Base-by-base conservation (phyloP, 1,140 invertebrate genomes). In the Cotesia glomerata region DNA sequence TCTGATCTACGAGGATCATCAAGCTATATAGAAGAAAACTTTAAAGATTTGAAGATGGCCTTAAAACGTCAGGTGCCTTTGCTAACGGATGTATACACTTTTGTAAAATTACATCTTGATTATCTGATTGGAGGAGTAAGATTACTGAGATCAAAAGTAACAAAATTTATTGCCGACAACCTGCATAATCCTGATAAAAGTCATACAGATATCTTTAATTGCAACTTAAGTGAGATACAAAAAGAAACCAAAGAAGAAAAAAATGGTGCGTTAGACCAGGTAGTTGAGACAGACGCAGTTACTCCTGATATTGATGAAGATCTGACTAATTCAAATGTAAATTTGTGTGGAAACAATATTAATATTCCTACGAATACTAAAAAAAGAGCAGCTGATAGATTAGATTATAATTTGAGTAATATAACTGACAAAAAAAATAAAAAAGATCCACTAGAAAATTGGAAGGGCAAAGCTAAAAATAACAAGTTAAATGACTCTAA, bases 371-470 rank as follows among this genome's bases (percentile, higher is more conserved):
- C 5, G 0, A n/a, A 54, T n/a, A 18, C 8, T 3, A 54, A 3
- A n/a, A 54, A 54, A 54, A 54, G 16, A 5, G 52, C 5, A 13
- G 13, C 52, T 18, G 16, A 54, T 54, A 54, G n/a, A 13, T 13
- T 54, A 4, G 13, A 54, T 54, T 54, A 18, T 54, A n/a, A n/a
- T 54, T 54, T 54, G 5, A 54, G 52, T 54, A n/a, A 54, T 7
- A 54, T 54, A 54, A 54, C n/a, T 54, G 52, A 54, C 11, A 54
- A 54, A n/a, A 54, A 54, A 54, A 54, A 54, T 54, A 54, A 54
- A 54, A 54, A 13, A 14, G 52, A 54, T 5, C 52, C 0, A 14
- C 4, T 54, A 13, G 52, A n/a, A 54, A 54, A 54, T 54, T 54
- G 52, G 52, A 54, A 54, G 16, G 52, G 52, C 5, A 54, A 18